A percentile compares a stretch with the other conserved stretches of the same genome.
Evolutionary conservation across 2,113 vertebrate genomes (phyloP).

Genomic region (Platysternon megacephalum): DNA sequence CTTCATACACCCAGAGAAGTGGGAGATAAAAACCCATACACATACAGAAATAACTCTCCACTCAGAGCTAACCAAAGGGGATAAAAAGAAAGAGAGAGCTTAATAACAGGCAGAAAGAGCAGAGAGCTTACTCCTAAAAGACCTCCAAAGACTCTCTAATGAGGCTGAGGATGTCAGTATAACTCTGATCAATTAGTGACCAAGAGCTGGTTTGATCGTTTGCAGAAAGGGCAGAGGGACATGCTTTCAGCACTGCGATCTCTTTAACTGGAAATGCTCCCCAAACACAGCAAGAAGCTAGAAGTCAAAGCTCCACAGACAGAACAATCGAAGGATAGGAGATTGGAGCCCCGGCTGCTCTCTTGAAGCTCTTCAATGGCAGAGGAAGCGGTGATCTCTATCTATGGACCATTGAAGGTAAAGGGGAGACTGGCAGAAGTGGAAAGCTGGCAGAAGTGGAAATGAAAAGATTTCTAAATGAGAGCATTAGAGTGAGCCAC

Average conservation of each 20-base stretch:
- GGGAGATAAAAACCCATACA: not conserved
- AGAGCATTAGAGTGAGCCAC: fast-evolving
- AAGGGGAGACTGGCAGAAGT: not conserved
- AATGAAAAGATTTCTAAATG: not conserved
- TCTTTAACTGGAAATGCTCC: not conserved
- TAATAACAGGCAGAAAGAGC: not conserved
- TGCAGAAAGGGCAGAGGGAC: not conserved
- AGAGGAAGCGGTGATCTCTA: not conserved
- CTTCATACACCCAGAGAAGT: not conserved
- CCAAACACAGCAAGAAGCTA: not conserved
- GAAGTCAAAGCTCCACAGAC: not conserved
- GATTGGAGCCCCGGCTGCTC: not conserved
- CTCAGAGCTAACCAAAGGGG: not conserved
- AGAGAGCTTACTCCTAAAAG: not conserved
- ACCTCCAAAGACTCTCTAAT: not conserved
- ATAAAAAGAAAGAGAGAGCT: not conserved
- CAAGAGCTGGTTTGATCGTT: no score
- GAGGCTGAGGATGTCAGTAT: not conserved
- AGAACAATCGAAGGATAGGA: not conserved
- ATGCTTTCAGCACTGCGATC: not conserved
- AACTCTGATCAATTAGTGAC: not conserved
- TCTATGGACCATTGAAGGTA: not conserved
- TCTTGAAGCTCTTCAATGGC: not conserved
- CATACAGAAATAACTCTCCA: not conserved
- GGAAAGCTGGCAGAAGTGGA: no score